Evolutionary conservation across 2,888 invertebrate species (phyloP).

Genomic region (Chrysolina haemoptera): DNA sequence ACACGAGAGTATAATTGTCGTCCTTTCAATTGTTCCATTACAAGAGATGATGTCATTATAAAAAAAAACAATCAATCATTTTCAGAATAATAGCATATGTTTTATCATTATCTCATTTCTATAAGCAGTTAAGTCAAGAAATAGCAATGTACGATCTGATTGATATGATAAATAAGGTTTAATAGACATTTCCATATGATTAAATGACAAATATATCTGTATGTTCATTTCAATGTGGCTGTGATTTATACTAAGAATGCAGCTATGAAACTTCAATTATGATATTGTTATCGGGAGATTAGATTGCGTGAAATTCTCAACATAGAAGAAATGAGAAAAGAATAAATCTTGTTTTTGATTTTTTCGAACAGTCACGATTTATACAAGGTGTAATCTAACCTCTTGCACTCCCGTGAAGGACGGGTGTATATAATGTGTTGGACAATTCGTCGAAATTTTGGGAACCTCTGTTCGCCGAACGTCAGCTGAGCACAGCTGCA

Average conservation of each 20-base stretch:
- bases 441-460: no score
- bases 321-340: neutral
- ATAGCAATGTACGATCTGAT: constrained; percentile 30
- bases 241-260: constrained; percentile 3
- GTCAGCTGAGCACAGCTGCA: no score
- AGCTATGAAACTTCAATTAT: neutral
- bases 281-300: constrained; percentile 6
- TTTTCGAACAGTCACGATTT: no score
- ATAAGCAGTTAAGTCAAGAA: constrained; percentile 13
- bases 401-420: no score
- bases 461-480: no score
- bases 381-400: no score
- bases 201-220: constrained; percentile 59
- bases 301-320: constrained; percentile 3
- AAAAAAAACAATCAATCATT: constrained; percentile 23
- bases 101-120: neutral
- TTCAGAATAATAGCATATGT: neutral
- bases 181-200: constrained; percentile 47
- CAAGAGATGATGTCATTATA: constrained; percentile 23
- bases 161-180: constrained; percentile 43
- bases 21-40: constrained; percentile 20
- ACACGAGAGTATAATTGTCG: constrained; percentile 12
- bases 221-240: constrained; percentile 24
- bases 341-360: neutral
- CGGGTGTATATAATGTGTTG: no score